phyloP scores from a whole-genome alignment of 2,113 vertebrate genomes.

The Psilopogon haemacephalus region DNA sequence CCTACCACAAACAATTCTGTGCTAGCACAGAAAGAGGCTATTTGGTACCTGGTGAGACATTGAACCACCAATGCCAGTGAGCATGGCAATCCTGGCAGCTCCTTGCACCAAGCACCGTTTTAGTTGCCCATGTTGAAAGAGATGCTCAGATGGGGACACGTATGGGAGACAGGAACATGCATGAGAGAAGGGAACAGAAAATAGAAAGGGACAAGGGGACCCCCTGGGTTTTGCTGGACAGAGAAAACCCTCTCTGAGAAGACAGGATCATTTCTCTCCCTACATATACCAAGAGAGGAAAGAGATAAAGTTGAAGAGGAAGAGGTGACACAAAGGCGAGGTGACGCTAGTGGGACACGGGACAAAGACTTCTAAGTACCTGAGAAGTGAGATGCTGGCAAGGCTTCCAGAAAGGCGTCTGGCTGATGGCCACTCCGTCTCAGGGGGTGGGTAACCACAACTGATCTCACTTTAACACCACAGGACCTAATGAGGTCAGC shows the following conservation, averaged over 20 bases:
- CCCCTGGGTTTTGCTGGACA: not conserved
- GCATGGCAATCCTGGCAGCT: not conserved
- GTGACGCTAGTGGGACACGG: not conserved
- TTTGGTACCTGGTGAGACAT: not conserved
- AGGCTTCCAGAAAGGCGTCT: not conserved
- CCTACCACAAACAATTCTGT: not conserved
- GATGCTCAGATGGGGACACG: not conserved
- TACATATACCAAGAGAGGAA: not conserved
- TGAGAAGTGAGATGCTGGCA: not conserved
- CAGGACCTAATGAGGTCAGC: not conserved
- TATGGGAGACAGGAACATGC: not conserved
- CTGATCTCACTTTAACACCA: not conserved
- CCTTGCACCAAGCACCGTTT: not conserved
- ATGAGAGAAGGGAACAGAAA: not conserved
- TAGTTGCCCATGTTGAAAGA: not conserved
- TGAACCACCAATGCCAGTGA: not conserved
- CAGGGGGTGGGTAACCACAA: rapidly evolving
- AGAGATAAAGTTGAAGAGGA: not conserved
- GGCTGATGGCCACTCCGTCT: not conserved
- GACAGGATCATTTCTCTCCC: not conserved
- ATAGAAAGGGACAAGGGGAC: not conserved
- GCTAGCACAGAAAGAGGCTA: rapidly evolving
- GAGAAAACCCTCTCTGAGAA: not conserved
- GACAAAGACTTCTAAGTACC: not conserved
- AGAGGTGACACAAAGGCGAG: not conserved